Evolutionary conservation across 1,140 invertebrate species (phyloP).

Genomic region (Euborellia annulipes): DNA sequence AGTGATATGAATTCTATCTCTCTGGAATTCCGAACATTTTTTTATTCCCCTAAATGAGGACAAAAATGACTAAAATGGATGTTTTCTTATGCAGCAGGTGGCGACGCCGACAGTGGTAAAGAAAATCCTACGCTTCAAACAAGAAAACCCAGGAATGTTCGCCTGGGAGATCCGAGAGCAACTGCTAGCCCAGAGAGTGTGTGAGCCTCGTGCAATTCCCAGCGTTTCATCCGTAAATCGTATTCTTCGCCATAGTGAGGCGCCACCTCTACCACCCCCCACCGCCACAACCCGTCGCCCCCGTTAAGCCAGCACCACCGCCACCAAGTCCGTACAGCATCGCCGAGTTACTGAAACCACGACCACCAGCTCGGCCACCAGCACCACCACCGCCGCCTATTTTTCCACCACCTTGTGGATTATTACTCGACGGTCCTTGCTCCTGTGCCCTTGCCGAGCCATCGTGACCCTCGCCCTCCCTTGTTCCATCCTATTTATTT

Average conservation of each 20-base stretch:
- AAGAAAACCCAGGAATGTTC: conserved; percentile 84
- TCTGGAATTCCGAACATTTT: no score
- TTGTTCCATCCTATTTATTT: no score
- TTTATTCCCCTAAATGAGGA: background rate
- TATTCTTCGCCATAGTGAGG: conserved; percentile 73
- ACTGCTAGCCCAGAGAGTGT: conserved; percentile 65
- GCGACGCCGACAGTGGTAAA: conserved; percentile 83
- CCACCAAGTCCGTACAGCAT: background rate
- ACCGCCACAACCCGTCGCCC: conserved; percentile 30
- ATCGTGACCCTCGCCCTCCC: background rate
- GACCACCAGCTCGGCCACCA: background rate
- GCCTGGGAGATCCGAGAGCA: conserved; percentile 86
- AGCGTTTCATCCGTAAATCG: conserved; percentile 90
- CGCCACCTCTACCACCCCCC: conserved; percentile 15
- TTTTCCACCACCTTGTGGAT: background rate
- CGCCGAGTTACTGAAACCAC: conserved; percentile 1
- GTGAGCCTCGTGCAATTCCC: conserved; percentile 72
- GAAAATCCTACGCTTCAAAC: conserved; percentile 77
- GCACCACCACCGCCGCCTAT: background rate
- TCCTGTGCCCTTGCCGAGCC: background rate
- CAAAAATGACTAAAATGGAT: conserved; percentile 7
- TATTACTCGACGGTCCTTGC: background rate
- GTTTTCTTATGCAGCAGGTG: conserved; percentile 57
- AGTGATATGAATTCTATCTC: no score
- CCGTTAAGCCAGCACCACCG: conserved; percentile 26